Evolutionary conservation across 2,797 vertebrate species (phyloP).

Genomic region (Scolopax rusticola): DNA sequence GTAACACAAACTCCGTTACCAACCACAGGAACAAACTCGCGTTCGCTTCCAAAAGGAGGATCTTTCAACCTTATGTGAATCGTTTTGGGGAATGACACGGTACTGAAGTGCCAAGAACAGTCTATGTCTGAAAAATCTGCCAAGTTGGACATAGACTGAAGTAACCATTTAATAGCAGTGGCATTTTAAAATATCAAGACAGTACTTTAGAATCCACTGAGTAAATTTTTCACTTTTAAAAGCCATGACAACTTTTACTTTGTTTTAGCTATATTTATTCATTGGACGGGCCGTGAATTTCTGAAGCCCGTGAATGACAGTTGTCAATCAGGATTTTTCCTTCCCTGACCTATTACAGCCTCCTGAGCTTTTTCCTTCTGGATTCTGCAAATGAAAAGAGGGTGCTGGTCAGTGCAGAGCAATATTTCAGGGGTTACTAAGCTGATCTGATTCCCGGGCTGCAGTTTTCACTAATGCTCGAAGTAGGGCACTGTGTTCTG

Average conservation of each 20-base stretch:
- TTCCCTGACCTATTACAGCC: neutral
- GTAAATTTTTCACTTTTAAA: neutral
- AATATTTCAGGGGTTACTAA: neutral
- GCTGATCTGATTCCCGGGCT: neutral
- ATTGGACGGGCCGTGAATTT: accelerated
- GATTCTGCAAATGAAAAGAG: neutral
- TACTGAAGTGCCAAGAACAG: neutral
- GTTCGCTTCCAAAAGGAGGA: neutral
- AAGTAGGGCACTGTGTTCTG: constrained; percentile 76
- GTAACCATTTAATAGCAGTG: neutral
- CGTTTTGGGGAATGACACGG: neutral
- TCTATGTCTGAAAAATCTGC: neutral
- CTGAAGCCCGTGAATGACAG: accelerated
- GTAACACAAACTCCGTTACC: neutral
- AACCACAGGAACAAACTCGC: neutral
- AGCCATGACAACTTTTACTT: neutral
- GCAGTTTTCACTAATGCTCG: constrained; percentile 56
- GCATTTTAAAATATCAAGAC: neutral
- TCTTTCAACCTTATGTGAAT: neutral
- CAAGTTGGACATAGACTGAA: neutral
- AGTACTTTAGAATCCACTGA: neutral
- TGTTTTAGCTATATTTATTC: neutral
- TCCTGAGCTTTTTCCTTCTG: neutral
- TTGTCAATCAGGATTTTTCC: neutral
- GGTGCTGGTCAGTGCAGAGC: neutral